Evolutionary conservation across 92 coral and sea anemone species (phyloP), one percentile per base, ranked within the genome.

Genomic region (Actinostola sp.): DNA sequence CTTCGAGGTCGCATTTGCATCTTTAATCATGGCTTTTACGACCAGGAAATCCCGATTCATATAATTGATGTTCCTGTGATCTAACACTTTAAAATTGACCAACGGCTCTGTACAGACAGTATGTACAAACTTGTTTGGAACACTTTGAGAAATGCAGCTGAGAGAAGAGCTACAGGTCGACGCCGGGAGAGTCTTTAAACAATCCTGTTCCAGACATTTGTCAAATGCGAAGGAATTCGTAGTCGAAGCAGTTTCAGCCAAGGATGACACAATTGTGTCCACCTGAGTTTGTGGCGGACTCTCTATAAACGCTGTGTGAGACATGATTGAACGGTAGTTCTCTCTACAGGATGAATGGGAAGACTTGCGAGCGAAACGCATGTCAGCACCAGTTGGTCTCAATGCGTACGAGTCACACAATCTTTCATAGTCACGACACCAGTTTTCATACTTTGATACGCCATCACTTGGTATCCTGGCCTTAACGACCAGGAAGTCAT

Each of bases 391-490:
- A 20, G 73, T 61, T 1, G 89, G 89, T 25, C 80, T n/a, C 81
- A 72, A 67, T 21, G 71, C 77, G 29, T 85, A 85, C 33, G 85
- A 64, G 21, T 49, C 82, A 34, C 89, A 85, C 41, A 85, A 64
- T 32, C 79, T 67, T 50, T 79, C 75, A 32, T 85, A 85, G 38
- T 85, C 89, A 19, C 71, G 60, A 36, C 89, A 85, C 89, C 89
- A 85, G 78, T 67, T 67, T 17, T 69, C 67, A 26, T 85, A 67
- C 54, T 75, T 67, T 10, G 89, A 85, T 36, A 21, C 55, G 1
- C 85, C 81, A 51, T 79, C 43, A 1, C 4, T 16, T 28, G 89
- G 85, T 8, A 85, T 72, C 35, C 34, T 51, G 14, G 85, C 89
- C 38, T 65, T 76, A 0, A 73, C 38, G 0, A 63, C 85, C 23